Evolutionary conservation across 53 echinoderm and acorn worm genomes (phyloP).

Genomic region (Luidia sarsii): DNA sequence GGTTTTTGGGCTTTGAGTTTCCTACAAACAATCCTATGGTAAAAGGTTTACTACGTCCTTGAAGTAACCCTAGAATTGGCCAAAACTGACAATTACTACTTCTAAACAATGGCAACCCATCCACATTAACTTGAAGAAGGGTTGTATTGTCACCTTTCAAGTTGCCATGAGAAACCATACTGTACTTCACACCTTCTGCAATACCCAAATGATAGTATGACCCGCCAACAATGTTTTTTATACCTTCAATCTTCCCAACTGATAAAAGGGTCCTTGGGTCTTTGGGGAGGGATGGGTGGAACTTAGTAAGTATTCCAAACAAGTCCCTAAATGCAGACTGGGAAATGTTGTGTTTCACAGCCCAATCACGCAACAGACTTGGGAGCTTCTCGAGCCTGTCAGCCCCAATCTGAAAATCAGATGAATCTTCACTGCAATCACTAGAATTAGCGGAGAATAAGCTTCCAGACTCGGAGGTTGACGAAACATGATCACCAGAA

Average conservation of each 20-base stretch:
- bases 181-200: not conserved
- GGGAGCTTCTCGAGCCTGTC: not conserved
- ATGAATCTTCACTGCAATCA: not conserved
- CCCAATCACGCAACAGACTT: constrained; percentile 14
- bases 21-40: constrained; percentile 57
- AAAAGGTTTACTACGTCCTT: constrained; percentile 21
- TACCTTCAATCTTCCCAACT: constrained; percentile 3
- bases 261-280: constrained; percentile 42
- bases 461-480: too few species aligned
- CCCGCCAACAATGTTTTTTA: constrained; percentile 30
- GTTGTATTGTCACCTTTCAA: not conserved
- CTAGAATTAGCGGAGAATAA: not conserved
- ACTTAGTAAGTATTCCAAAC: constrained; percentile 1
- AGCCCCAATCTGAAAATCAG: not conserved
- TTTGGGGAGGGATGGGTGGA: constrained; percentile 43
- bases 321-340: constrained; percentile 17
- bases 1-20: constrained; percentile 34
- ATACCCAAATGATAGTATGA: constrained; percentile 64
- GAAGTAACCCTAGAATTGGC: constrained; percentile 55
- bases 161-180: not conserved
- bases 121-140: constrained; percentile 46
- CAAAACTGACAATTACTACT: constrained; percentile 27
- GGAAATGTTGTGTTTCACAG: constrained; percentile 1
- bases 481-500: too few species aligned
- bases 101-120: constrained; percentile 64